These are phyloP conservation scores for Osmerus eperlanus DNA, from an alignment of 2,113 vertebrate genomes.

Conservation along the genomic window DNA sequence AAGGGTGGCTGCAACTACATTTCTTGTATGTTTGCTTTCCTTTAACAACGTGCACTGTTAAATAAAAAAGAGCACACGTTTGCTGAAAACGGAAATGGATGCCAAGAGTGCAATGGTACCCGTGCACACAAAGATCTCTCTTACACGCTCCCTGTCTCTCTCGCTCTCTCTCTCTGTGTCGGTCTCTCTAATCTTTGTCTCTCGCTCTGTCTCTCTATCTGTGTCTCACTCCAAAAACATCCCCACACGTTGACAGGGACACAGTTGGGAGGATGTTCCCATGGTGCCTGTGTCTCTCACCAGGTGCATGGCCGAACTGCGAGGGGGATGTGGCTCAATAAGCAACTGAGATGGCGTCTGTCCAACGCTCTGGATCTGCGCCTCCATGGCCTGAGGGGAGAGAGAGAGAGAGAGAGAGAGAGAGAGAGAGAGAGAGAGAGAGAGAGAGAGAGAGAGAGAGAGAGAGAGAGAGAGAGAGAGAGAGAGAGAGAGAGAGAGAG, in stretches of 20 bases:
- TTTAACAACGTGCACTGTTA: no score
- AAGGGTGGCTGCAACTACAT: neutral
- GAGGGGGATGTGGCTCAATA: slow-evolving; percentile 99
- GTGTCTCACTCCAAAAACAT: neutral
- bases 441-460: neutral
- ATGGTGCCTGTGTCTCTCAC: slow-evolving; percentile 78
- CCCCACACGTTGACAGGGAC: slow-evolving; percentile 24
- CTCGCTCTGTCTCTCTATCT: no score
- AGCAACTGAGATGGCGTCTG: slow-evolving; percentile 99
- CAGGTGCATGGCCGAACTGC: slow-evolving; percentile 99
- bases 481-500: slow-evolving; percentile 57
- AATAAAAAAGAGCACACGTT: no score
- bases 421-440: neutral
- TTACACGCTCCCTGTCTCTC: no score
- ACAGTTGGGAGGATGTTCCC: slow-evolving; percentile 53
- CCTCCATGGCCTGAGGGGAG: slow-evolving; percentile 91
- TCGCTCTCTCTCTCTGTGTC: no score
- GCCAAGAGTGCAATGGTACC: no score
- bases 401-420: slow-evolving; percentile 46
- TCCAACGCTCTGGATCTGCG: slow-evolving; percentile 97
- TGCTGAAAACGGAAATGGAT: no score
- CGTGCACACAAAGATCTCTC: no score
- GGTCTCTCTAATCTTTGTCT: no score
- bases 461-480: slow-evolving; percentile 50
- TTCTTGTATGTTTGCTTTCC: no score